Conservation (phyloP, 1,140 invertebrate species). For the Himalopsyche phryganea region DNA sequence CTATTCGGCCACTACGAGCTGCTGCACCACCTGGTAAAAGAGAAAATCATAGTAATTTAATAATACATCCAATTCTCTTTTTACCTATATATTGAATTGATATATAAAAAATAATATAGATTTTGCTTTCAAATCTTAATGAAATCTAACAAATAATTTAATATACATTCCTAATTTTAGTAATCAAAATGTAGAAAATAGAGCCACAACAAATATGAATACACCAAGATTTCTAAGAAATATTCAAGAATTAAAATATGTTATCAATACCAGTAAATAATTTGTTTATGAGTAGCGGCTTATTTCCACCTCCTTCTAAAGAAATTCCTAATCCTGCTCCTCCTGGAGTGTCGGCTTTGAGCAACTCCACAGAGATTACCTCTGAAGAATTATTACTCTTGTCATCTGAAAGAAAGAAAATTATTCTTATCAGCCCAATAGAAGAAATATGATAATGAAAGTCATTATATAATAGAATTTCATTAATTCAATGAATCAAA, state of each 20-base stretch:
- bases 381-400: constrained; percentile 5
- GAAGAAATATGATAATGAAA: no score
- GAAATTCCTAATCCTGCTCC: constrained; percentile 79
- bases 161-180: no score
- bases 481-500: no score
- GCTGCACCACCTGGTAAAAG: constrained; percentile 76
- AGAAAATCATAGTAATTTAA: no score
- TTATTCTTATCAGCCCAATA: no score
- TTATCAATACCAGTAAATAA: constrained; percentile 78
- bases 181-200: no score
- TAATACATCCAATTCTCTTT: neutral
- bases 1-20: constrained; percentile 78
- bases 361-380: constrained; percentile 54
- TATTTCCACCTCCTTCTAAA: constrained; percentile 87
- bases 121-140: no score
- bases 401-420: constrained; percentile 3
- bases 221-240: no score
- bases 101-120: neutral
- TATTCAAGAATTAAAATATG: constrained; percentile 7
- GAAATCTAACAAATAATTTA: no score
- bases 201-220: no score
- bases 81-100: neutral
- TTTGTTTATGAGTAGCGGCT: constrained; percentile 84
- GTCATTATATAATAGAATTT: no score
- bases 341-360: constrained; percentile 79